Conservation (phyloP, 2,888 invertebrate genomes). For the Drosophila demipolita region DNA sequence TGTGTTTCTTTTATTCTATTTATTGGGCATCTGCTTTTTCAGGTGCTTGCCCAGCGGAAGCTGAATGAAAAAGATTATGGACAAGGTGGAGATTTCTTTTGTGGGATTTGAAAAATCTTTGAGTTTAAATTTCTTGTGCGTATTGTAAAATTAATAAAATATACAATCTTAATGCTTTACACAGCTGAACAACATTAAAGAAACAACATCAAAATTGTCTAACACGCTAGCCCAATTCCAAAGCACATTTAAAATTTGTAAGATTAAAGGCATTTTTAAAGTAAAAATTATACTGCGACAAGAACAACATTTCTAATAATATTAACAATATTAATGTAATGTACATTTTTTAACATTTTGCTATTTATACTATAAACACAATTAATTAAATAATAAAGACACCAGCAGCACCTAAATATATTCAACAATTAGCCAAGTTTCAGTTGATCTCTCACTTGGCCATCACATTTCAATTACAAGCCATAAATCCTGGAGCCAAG, state of each 20-base stretch:
- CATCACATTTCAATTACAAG: conserved; percentile 42
- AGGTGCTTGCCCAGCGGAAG: conserved; percentile 66
- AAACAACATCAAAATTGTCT: conserved; percentile 2
- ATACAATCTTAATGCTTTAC: conserved; percentile 12
- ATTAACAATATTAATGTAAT: neutral
- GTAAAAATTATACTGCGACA: neutral
- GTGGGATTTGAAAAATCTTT: conserved; percentile 26
- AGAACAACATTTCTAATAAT: neutral
- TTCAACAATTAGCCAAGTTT: conserved; percentile 8
- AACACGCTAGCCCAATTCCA: neutral
- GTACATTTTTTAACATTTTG: neutral
- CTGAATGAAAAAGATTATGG: conserved; percentile 29
- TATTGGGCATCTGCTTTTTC: conserved; percentile 55
- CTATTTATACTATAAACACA: conserved; percentile 1
- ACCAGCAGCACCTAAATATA: conserved; percentile 10
- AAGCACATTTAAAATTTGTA: neutral
- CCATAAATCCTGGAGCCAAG: conserved; percentile 49
- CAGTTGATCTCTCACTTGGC: conserved; percentile 44
- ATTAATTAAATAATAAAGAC: conserved; percentile 26
- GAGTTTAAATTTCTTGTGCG: conserved; percentile 25
- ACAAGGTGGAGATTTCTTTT: conserved; percentile 18
- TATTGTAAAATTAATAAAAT: conserved; percentile 30
- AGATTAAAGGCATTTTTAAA: neutral
- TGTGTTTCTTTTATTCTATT: conserved; percentile 12
- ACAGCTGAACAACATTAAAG: conserved; percentile 24